These are phyloP conservation scores for Agriotes lineatus DNA, from an alignment of 2,888 invertebrate species.

Conservation along the genomic window DNA sequence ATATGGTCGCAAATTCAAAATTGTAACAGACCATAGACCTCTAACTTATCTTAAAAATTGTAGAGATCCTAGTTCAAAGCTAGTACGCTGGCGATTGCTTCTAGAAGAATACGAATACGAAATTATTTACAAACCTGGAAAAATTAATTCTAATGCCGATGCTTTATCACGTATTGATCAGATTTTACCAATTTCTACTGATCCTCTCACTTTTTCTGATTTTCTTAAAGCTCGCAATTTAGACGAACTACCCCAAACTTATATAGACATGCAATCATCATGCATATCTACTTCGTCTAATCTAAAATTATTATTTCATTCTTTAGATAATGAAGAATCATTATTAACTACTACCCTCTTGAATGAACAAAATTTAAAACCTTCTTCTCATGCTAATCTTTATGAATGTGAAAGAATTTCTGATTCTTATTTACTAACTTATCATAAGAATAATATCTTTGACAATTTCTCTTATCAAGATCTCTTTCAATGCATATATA, in stretches of 20 bases:
- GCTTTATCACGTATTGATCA: not conserved
- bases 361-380: not conserved
- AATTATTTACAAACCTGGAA: conserved; percentile 53
- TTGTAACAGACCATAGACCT: conserved; percentile 30
- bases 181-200: not conserved
- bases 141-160: conserved; percentile 50
- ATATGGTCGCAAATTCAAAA: conserved; percentile 40
- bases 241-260: not conserved
- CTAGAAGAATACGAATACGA: conserved; percentile 53
- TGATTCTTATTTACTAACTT: not conserved
- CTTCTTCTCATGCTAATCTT: not conserved
- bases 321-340: not conserved
- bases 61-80: conserved; percentile 51
- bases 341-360: not conserved
- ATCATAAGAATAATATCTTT: not conserved
- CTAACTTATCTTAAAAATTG: conserved; percentile 40
- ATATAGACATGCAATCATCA: not conserved
- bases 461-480: no score
- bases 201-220: not conserved
- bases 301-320: not conserved
- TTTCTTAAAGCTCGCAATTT: not conserved
- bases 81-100: not conserved
- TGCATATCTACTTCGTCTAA: not conserved
- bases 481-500: no score
- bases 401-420: not conserved